Base-by-base conservation (phyloP, 2,888 invertebrate species). In the Megamerina dolium region DNA sequence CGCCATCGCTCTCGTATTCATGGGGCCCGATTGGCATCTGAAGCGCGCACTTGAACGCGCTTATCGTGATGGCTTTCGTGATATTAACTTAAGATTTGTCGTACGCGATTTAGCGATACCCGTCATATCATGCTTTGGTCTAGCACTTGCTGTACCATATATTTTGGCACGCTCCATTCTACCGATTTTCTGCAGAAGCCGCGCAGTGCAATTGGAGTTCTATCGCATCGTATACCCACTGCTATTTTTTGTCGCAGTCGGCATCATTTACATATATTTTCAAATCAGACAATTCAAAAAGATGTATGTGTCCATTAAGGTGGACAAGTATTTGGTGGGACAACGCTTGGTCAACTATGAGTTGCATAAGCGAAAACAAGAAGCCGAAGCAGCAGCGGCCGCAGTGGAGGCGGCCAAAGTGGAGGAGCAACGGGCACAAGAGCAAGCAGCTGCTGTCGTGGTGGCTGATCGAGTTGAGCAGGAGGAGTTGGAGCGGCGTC, bases 271-370 rank as follows among this genome's bases (percentile, higher is more conserved):
- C 52, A 75, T 89, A 42, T 78, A 80, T 50, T 85, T 94, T 62
- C 91, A 97, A 78, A 83, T 94, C 44, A 82, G 87, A 43, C 96
- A 97, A 68, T 92, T 99, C 74, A 84, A 83, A 61, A 88, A 91
- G 61, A 75, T 99, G 14, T 96, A 96, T 70, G 92, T 96, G 68
- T 95, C 95, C 73, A 99, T 99, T 64, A 95, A 96, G 74, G 97
- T 99, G 73, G 97, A 97, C 74, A 97, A 96, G 75, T 96, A 97
- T 74, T 79, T 97, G 37, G 96, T 99, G 12, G 97, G 97, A 0
- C 89, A 94, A 61, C 78, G 95, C 54, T 78, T 99, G 53, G 96
- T 97, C 20, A 99, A 99, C 75, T 99, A 97, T 74, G 93, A 97
- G 68, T 87, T 88, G 65, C 77, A 85, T 54, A 77, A 81, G 56